Conservation (phyloP, 2,888 invertebrate genomes). For the Hesperia comma region DNA sequence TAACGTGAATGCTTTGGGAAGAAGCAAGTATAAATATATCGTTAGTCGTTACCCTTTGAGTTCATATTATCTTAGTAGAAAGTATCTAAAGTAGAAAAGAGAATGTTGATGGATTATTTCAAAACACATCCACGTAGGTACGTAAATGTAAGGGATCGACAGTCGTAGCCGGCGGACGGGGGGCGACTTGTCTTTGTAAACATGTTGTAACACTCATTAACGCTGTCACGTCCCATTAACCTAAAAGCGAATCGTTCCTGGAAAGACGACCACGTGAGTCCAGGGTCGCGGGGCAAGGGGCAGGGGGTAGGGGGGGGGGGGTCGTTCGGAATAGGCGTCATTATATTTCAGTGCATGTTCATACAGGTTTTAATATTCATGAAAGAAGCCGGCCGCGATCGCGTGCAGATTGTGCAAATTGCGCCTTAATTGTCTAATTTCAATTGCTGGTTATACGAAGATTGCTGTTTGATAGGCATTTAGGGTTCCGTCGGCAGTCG, state of each 20-base stretch:
- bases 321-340: conserved; percentile 2
- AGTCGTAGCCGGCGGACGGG: too few species aligned
- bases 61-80: too few species aligned
- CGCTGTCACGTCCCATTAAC: conserved; percentile 28
- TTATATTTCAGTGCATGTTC: conserved; percentile 21
- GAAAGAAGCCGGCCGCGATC: conserved; percentile 25
- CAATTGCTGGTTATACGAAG: conserved; percentile 23
- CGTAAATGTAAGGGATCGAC: too few species aligned
- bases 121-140: too few species aligned
- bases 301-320: not conserved
- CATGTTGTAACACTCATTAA: conserved; percentile 19
- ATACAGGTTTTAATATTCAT: conserved; percentile 34
- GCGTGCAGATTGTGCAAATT: conserved; percentile 33
- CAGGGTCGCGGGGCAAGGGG: not conserved
- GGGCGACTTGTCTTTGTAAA: too few species aligned
- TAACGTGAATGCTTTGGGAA: too few species aligned
- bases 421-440: conserved; percentile 30
- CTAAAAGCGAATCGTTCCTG: conserved; percentile 20
- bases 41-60: too few species aligned
- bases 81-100: too few species aligned
- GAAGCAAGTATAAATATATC: too few species aligned
- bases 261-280: not conserved
- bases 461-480: conserved; percentile 14
- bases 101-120: too few species aligned
- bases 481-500: not conserved